phyloP scores from a whole-genome alignment of 1,140 invertebrate species.

The Lepidotrigona ventralis region DNA sequence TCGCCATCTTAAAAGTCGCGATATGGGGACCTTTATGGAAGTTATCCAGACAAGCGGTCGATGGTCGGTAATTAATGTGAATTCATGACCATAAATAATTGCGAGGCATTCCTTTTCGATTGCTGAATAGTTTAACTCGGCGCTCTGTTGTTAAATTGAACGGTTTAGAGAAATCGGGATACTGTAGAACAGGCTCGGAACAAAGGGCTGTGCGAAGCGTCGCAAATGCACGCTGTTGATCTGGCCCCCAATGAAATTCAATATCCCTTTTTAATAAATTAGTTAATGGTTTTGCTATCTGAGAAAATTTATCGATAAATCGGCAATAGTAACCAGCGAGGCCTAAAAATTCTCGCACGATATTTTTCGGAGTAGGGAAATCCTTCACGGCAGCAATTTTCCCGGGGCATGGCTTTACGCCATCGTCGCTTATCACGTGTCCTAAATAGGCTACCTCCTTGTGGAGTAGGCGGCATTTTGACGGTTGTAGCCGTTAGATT shows the following conservation, averaged over 20 bases:
- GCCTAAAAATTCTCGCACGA: background rate
- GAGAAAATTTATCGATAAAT: too few species aligned
- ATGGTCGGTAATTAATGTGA: background rate
- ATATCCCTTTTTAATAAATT: background rate
- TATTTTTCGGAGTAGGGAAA: background rate
- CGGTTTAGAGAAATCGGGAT: background rate
- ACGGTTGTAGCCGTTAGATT: background rate
- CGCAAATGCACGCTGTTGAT: background rate
- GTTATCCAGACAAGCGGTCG: background rate
- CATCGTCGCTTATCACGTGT: background rate
- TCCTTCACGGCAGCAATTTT: background rate
- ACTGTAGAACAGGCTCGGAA: background rate
- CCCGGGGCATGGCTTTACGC: background rate
- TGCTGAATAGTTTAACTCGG: too few species aligned
- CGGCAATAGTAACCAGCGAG: too few species aligned
- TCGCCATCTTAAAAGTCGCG: background rate
- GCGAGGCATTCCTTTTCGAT: background rate
- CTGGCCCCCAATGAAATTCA: background rate
- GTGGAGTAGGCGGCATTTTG: background rate
- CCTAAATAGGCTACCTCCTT: background rate
- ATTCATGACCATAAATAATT: background rate
- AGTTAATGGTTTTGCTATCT: background rate
- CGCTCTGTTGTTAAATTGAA: background rate
- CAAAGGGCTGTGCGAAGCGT: too few species aligned
- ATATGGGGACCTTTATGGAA: background rate